Percentiles rank a stretch among this genome's conserved stretches.
Conservation (phyloP, 2,888 invertebrate species). For the Eristalis pertinax region DNA sequence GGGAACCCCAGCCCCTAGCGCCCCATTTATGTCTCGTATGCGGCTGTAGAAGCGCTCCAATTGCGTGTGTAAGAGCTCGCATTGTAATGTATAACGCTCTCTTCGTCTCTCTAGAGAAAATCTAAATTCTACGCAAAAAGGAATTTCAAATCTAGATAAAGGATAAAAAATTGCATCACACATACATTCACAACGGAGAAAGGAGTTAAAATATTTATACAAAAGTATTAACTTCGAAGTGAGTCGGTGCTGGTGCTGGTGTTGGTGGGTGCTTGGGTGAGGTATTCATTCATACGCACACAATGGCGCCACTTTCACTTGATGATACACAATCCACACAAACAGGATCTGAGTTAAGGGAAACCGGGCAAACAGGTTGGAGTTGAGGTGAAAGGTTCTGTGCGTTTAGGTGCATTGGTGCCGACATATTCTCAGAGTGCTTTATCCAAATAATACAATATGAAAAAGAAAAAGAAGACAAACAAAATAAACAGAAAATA, state of each 20-base stretch:
- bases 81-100: too few relatives aligned
- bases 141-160: conserved; percentile 63
- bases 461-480: conserved; percentile 13
- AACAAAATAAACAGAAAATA: conserved; percentile 15
- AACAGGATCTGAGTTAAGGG: conserved; percentile 25
- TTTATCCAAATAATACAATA: conserved; percentile 54
- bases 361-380: conserved; percentile 23
- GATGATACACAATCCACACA: conserved; percentile 10
- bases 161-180: conserved; percentile 58
- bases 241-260: conserved; percentile 26
- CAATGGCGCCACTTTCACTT: conserved; percentile 20
- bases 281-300: conserved; percentile 21
- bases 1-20: not conserved
- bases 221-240: conserved; percentile 35
- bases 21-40: conserved; percentile 21
- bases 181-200: conserved; percentile 54
- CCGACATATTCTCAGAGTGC: conserved; percentile 64
- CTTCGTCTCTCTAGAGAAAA: conserved; percentile 25
- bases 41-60: conserved; percentile 20
- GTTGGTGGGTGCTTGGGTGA: conserved; percentile 25
- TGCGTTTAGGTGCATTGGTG: conserved; percentile 71
- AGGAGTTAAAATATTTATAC: conserved; percentile 65
- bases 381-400: conserved; percentile 47
- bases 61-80: not conserved
- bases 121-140: conserved; percentile 49